Conservation (phyloP, 2,113 vertebrate species). For the Gopherus flavomarginatus region DNA sequence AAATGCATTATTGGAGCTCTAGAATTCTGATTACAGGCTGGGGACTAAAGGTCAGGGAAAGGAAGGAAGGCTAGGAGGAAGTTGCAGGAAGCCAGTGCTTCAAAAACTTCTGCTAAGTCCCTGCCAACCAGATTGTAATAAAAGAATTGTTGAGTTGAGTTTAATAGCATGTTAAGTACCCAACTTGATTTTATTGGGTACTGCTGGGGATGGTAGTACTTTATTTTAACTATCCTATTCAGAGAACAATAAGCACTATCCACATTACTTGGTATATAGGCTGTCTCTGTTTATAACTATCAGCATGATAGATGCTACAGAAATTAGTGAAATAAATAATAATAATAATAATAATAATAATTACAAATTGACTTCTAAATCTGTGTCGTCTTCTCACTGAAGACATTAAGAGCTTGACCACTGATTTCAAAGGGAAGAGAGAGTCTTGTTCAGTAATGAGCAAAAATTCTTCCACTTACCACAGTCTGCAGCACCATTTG, state of each 20-base stretch:
- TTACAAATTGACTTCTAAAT: background rate
- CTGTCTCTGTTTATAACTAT: background rate
- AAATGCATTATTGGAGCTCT: background rate
- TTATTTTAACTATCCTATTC: background rate
- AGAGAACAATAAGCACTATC: background rate
- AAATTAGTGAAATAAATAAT: background rate
- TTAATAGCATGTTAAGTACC: slow-evolving; percentile 14
- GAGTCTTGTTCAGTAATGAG: background rate
- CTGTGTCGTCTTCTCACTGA: background rate
- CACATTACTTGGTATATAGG: background rate
- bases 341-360: background rate
- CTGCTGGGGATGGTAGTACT: background rate
- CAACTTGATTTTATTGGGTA: background rate
- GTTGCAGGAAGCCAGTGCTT: background rate
- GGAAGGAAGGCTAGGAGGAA: slow-evolving; percentile 9
- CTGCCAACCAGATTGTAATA: background rate
- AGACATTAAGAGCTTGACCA: background rate
- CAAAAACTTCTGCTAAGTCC: slow-evolving; percentile 3
- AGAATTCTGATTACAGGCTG: background rate
- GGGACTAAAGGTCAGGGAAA: slow-evolving; percentile 1
- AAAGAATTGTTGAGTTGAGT: background rate
- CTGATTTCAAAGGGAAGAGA: background rate
- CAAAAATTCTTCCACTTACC: slow-evolving; percentile 77
- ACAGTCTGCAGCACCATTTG: slow-evolving; percentile 85
- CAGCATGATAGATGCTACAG: background rate